Evolutionary conservation across 1,140 invertebrate genomes (phyloP), one percentile per base, ranked within the genome.

Genomic region (Pygmarrhopalites habei): DNA sequence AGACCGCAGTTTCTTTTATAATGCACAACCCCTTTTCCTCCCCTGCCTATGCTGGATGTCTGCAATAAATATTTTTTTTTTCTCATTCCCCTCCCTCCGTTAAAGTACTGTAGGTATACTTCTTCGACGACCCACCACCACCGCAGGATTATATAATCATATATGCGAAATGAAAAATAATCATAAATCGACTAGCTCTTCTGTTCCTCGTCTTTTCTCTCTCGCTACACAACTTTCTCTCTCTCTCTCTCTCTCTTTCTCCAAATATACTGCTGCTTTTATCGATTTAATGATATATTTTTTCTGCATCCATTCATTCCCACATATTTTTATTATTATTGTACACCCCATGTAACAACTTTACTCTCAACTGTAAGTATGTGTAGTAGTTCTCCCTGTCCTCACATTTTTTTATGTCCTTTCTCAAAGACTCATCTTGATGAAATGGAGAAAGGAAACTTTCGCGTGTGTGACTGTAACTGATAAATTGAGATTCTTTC

Each of bases 131-230:
- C n/a, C n/a, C n/a, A n/a, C n/a, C n/a, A n/a, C n/a, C 52, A 60
- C 58, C 64, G 32, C 59, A 66, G 60, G 53, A 66, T 66, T 62
- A 62, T 58, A 55, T 58, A 62, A 66, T 66, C 60, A 62, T 66
- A n/a, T n/a, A 61, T 66, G 60, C 47, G 64, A 52, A 62, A 66
- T 66, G 64, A 66, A 66, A 66, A 65, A 66, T 66, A 62, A 66
- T 66, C 60, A 66, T 66, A 66, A 66, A 66, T 62, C 60, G 60
- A 65, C 62, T 58, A n/a, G 21, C n/a, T 19, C 46, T n/a, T 46
- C 15, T 39, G 15, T 43, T 52, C 12, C 23, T 30, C 23, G 3
- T 26, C n/a, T 30, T 26, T 52, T 23, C n/a, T 21, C 19, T n/a
- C n/a, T n/a, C n/a, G n/a, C n/a, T n/a, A n/a, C n/a, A n/a, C n/a